Percentiles rank a stretch among this genome's conserved stretches.
Evolutionary conservation across 92 coral and sea anemone species (phyloP).

Genomic region (Heliopora coerulea): DNA sequence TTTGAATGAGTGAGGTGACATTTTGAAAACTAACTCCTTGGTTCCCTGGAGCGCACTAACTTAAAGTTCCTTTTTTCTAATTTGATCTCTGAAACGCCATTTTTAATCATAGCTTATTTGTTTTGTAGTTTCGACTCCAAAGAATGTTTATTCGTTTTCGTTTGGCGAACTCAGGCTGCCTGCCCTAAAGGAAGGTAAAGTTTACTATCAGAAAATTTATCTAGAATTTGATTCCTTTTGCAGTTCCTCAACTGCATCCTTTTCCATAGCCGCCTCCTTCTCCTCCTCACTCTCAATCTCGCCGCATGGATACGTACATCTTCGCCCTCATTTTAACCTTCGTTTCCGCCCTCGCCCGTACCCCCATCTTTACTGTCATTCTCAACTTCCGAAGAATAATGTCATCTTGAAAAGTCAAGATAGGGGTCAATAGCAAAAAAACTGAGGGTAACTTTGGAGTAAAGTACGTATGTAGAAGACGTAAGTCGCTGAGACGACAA

Average conservation of each 20-base stretch:
- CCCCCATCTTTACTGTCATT: constrained; percentile 10
- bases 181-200: constrained; percentile 16
- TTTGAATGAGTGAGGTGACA: background rate
- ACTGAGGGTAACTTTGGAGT: no score
- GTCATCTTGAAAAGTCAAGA: background rate
- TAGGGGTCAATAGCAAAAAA: no score
- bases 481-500: no score
- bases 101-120: no score
- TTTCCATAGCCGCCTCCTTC: background rate
- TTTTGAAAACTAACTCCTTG: no score
- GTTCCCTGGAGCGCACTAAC: no score
- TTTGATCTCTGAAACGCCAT: no score
- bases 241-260: background rate
- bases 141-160: constrained; percentile 1
- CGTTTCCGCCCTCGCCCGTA: background rate
- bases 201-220: no score
- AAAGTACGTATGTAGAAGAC: no score
- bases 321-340: background rate
- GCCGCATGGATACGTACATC: background rate
- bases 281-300: background rate
- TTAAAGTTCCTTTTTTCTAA: no score
- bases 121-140: background rate
- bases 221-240: no score
- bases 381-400: background rate
- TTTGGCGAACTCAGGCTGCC: constrained; percentile 16